Percentiles rank a stretch among this genome's conserved stretches.
These are phyloP conservation scores for Drosophila kanapiae DNA, from an alignment of 1,140 invertebrate species.

Conservation along the genomic window DNA sequence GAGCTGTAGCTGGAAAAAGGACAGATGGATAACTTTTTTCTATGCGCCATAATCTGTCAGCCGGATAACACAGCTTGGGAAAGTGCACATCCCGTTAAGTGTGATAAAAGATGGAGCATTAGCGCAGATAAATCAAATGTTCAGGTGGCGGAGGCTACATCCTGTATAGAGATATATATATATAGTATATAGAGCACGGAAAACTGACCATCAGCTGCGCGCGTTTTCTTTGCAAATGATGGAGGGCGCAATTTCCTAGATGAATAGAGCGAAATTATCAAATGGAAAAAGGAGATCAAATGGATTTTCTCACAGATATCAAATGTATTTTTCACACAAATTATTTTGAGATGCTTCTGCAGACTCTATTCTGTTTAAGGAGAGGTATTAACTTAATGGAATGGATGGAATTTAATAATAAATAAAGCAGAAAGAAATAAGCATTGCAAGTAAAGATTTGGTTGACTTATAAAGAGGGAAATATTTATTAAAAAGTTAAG, in stretches of 20 bases:
- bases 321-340: slow-evolving; percentile 1
- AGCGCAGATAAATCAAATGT: slow-evolving; percentile 67
- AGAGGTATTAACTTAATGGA: neutral
- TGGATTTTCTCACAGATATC: slow-evolving; percentile 1
- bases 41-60: slow-evolving; percentile 48
- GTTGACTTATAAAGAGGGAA: neutral
- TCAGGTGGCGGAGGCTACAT: slow-evolving; percentile 31
- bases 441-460: too few relatives aligned
- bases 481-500: neutral
- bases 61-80: slow-evolving; percentile 40
- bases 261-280: slow-evolving; percentile 36
- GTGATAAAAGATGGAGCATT: slow-evolving; percentile 68
- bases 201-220: slow-evolving; percentile 69
- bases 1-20: neutral
- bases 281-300: slow-evolving; percentile 13
- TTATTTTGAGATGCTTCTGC: too few relatives aligned
- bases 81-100: slow-evolving; percentile 54
- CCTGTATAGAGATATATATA: neutral
- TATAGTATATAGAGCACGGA: neutral
- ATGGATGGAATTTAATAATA: too few relatives aligned
- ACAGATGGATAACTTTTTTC: slow-evolving; percentile 46
- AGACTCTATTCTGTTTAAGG: neutral
- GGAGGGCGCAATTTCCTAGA: slow-evolving; percentile 41
- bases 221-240: slow-evolving; percentile 36
- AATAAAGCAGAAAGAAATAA: too few relatives aligned